These are phyloP conservation scores for Apodemia mormo DNA, from an alignment of 2,888 invertebrate species.

Conservation along the genomic window DNA sequence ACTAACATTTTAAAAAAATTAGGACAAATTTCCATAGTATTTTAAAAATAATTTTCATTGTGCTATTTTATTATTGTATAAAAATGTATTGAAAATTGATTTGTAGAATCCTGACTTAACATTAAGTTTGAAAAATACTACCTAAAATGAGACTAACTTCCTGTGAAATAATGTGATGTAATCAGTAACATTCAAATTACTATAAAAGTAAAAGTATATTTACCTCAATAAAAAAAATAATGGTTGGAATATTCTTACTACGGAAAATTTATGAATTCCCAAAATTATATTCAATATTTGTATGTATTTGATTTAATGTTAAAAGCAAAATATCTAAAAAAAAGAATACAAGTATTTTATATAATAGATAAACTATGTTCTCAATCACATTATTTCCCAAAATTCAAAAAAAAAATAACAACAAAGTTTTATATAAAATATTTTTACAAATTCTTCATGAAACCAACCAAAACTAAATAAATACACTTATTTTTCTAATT, in stretches of 20 bases:
- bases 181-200: no score
- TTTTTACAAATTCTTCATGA: not conserved
- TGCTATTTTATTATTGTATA: conserved; percentile 7
- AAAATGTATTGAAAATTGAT: conserved; percentile 14
- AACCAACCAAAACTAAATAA: not conserved
- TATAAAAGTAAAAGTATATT: no score
- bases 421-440: not conserved
- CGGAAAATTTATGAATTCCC: no score
- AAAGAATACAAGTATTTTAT: no score
- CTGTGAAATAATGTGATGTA: not conserved
- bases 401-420: not conserved
- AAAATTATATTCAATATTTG: no score
- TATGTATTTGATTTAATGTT: no score
- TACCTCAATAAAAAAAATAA: no score
- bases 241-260: no score
- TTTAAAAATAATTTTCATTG: conserved; percentile 7
- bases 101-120: not conserved
- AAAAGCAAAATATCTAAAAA: no score
- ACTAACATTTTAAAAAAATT: not conserved
- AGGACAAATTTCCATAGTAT: not conserved
- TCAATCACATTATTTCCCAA: not conserved
- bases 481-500: conserved; percentile 1
- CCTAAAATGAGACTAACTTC: not conserved
- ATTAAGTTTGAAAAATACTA: conserved; percentile 12
- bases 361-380: no score